Evolutionary conservation across 2,113 vertebrate species (phyloP), one percentile per base, ranked within the genome.

Genomic region (Eurystomus gularis): DNA sequence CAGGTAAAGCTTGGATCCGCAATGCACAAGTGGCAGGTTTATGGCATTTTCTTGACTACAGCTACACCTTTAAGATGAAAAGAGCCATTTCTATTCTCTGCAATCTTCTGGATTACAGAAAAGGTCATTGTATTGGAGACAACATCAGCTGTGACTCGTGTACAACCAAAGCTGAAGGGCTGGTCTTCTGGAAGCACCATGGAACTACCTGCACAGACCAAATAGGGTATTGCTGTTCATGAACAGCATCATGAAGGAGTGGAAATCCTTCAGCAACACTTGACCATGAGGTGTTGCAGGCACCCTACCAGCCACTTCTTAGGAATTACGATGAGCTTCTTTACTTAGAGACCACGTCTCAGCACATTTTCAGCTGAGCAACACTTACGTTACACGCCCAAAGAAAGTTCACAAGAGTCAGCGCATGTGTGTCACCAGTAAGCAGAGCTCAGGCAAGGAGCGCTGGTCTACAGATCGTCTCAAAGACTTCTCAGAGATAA

Each of bases 221-320:
- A 23, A 3, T 11, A 15, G 8, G 17, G 25, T 2, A 7, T 0
- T 39, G 65, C 48, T 68, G 87, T 16, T 66, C 9, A 0, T 13
- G 10, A 20, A 42, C 42, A 42, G 42, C n/a, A 42, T 15, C 42
- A 42, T 42, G 42, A 42, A 42, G 42, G 42, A 42, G 11, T 42
- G 42, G 42, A n/a, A n/a, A n/a, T n/a, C n/a, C n/a, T n/a, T n/a
- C n/a, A n/a, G n/a, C n/a, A n/a, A n/a, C n/a, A n/a, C n/a, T n/a
- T n/a, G n/a, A n/a, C n/a, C 17, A 6, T 7, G 3, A 46, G 23
- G 28, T 70, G 55, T 1, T 80, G 33, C 58, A 76, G 64, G n/a
- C 58, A 52, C 35, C 31, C 33, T 9, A 25, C 28, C 20, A 54
- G 37, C 58, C n/a, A n/a, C n/a, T 40, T 64, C 71, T 83, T 10